phyloP scores from a whole-genome alignment of 2,888 invertebrate species.

The Stegophylla sp. region DNA sequence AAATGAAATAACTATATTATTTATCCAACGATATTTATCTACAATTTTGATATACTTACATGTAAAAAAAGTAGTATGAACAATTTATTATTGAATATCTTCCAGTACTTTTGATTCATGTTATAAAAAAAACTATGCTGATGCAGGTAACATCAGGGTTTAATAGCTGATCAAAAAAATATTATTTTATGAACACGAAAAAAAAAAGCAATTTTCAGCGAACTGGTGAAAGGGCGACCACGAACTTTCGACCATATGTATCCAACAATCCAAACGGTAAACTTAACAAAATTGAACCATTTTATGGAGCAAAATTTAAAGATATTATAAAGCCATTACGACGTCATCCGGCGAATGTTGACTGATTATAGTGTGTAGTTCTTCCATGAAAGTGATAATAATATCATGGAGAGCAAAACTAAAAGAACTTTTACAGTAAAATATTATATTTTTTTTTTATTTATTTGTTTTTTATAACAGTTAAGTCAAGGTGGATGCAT shows the following conservation, averaged over 20 bases:
- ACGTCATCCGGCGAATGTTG: conserved; percentile 49
- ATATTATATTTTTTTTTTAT: too few relatives aligned
- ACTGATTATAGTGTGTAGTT: conserved; percentile 13
- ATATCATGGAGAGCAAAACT: neutral
- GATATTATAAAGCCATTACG: conserved; percentile 33
- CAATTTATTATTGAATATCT: conserved; percentile 11
- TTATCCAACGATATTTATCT: neutral
- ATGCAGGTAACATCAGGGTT: conserved; percentile 32
- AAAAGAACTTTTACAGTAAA: too few relatives aligned
- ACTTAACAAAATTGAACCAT: neutral
- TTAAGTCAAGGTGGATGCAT: too few relatives aligned
- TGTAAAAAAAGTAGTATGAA: conserved; percentile 14
- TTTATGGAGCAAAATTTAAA: neutral
- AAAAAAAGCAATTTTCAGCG: neutral
- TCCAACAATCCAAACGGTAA: neutral
- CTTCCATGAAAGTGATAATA: conserved; percentile 25
- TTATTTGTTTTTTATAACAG: too few relatives aligned
- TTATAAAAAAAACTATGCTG: conserved; percentile 13
- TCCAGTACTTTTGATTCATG: conserved; percentile 43
- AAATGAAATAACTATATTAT: neutral
- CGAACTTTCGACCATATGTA: too few relatives aligned
- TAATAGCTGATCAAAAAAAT: neutral
- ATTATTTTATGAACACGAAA: neutral
- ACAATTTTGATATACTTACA: neutral
- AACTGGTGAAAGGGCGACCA: neutral